Conservation (phyloP, 2,797 vertebrate genomes). For the Gallinago nigripennis region DNA sequence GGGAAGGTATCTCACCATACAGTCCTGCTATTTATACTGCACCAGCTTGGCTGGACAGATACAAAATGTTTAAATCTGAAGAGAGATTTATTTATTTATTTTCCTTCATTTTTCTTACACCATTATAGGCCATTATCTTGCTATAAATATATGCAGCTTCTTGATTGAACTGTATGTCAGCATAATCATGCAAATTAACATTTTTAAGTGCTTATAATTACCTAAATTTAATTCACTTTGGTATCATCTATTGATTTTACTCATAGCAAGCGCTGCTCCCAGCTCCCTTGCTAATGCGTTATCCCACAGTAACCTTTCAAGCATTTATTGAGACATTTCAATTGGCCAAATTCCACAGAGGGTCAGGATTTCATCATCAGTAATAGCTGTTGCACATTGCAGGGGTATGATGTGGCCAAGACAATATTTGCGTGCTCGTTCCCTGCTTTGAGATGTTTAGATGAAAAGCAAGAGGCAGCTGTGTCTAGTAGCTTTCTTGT, state of each 20-base stretch:
- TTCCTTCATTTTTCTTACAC: neutral
- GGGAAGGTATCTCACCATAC: neutral
- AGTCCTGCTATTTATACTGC: neutral
- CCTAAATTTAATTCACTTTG: conserved; percentile 39
- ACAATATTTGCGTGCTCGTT: neutral
- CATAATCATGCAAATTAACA: conserved; percentile 41
- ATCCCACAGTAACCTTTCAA: neutral
- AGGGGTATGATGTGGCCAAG: neutral
- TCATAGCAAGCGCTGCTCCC: neutral
- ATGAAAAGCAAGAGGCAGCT: neutral
- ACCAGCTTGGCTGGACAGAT: neutral
- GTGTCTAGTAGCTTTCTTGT: neutral
- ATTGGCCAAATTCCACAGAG: neutral
- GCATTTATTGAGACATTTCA: neutral
- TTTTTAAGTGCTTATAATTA: conserved; percentile 34
- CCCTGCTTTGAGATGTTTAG: neutral
- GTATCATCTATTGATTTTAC: conserved; percentile 21
- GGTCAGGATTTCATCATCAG: neutral
- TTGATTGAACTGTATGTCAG: conserved; percentile 22
- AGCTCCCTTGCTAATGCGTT: neutral
- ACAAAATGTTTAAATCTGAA: neutral
- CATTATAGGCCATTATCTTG: neutral
- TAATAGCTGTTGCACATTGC: neutral
- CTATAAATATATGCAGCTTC: conserved; percentile 14
- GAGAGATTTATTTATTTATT: neutral